These are phyloP conservation scores for Microplitis mediator DNA, from an alignment of 1,140 invertebrate species.

Conservation along the genomic window DNA sequence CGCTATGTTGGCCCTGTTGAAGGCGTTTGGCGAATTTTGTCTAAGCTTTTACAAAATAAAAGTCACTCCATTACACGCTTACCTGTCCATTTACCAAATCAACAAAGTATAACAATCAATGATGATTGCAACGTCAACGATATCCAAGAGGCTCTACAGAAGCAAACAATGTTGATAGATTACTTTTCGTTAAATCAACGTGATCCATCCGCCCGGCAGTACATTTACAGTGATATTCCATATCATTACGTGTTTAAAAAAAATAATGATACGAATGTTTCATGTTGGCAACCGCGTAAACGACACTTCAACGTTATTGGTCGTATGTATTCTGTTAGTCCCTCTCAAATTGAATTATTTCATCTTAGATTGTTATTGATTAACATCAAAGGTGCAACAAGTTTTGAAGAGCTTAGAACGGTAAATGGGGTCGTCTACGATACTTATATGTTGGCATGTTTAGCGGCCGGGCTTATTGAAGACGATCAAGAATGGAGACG, in stretches of 20 bases:
- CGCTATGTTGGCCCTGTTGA: not conserved
- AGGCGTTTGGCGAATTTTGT: not conserved
- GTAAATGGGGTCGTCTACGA: slow-evolving; percentile 14
- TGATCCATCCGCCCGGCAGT: not conserved
- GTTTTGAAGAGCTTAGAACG: slow-evolving; percentile 23
- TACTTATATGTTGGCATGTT: slow-evolving; percentile 21
- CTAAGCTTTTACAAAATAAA: not conserved
- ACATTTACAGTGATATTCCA: not conserved
- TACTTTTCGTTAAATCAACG: not conserved
- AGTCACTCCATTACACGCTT: not conserved
- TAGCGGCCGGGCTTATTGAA: slow-evolving; percentile 28
- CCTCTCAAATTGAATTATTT: slow-evolving; percentile 27
- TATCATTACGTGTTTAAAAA: not conserved
- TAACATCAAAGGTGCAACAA: slow-evolving; percentile 8
- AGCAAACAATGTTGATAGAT: not conserved
- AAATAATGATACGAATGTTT: not conserved
- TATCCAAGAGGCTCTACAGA: not conserved
- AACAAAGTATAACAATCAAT: not conserved
- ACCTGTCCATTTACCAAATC: not conserved
- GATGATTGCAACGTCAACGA: not conserved
- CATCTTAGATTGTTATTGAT: slow-evolving; percentile 22
- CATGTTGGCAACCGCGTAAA: not conserved
- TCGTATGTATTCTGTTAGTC: not conserved
- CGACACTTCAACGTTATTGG: not conserved
- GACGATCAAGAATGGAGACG: slow-evolving; percentile 25